These are phyloP conservation scores for Sinella curviseta DNA, from an alignment of 1,140 invertebrate species.

Conservation along the genomic window DNA sequence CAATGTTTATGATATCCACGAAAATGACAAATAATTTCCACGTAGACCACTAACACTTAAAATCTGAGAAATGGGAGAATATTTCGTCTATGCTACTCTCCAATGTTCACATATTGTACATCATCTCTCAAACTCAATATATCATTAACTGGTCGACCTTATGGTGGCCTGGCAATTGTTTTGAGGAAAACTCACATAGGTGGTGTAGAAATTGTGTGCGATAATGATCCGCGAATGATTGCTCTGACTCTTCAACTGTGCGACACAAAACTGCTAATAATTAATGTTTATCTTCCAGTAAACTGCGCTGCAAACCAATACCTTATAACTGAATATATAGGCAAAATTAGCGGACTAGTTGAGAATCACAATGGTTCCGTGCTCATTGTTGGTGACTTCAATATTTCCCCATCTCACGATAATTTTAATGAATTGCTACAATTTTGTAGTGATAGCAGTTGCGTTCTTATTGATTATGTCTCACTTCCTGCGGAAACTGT, in stretches of 20 bases:
- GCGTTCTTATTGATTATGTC: background rate
- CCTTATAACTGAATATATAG: background rate
- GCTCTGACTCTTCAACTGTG: background rate
- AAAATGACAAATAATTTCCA: too few relatives aligned
- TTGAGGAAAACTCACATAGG: background rate
- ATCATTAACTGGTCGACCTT: background rate
- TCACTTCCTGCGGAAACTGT: background rate
- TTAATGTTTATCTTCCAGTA: background rate
- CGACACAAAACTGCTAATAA: background rate
- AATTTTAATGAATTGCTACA: background rate
- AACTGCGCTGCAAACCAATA: background rate
- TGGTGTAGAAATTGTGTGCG: too few relatives aligned
- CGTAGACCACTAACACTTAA: too few relatives aligned
- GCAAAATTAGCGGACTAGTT: background rate
- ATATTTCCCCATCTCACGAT: background rate
- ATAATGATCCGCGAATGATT: too few relatives aligned
- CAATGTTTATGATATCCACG: too few relatives aligned
- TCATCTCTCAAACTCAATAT: too few relatives aligned
- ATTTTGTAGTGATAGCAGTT: background rate
- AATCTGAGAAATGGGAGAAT: too few relatives aligned
- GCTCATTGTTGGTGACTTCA: background rate
- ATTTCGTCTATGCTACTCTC: too few relatives aligned
- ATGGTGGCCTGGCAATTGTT: background rate
- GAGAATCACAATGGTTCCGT: background rate
- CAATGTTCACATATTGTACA: too few relatives aligned